Base-by-base conservation (phyloP, 1,140 invertebrate genomes). In the Drosophila ercepeae region DNA sequence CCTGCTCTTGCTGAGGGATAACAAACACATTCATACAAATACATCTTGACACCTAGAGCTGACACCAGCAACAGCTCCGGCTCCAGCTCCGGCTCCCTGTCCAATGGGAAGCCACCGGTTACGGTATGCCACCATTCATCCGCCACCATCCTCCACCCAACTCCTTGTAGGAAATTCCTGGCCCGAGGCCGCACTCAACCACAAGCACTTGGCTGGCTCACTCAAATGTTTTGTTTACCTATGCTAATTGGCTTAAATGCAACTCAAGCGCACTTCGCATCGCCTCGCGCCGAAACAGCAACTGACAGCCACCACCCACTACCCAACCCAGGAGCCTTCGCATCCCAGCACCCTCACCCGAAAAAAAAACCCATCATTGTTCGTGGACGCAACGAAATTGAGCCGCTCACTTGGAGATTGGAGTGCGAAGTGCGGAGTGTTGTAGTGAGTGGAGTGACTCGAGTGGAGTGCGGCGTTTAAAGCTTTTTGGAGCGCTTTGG, bases 201-300 rank as follows among this genome's bases (percentile, higher is more conserved):
- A 73, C 75, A 86, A 67, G 55, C 81, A 81, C 81, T 84, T 86
- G 81, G 68, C 77, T 61, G 77, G 82, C 82, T 86, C 82, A 82
- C 83, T 88, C 82, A 82, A 82, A 88, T 88, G 82, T 88, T 88
- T 86, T 88, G 82, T 88, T 88, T 88, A 88, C 82, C 82, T 88
- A 88, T 88, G 82, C 82, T 88, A 88, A 88, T 88, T 88, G 82
- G 82, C 83, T 88, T 88, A 82, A 88, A 88, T 88, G 82, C 82
- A 88, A 88, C 82, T 88, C 77, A 71, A 88, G 82, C 82, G 82
- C 81, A 82, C 81, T 86, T 86, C 68, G 78, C 68, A 61, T 68
- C 81, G 61, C 61, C 57, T 64, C 59, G 76, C 81, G 57, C 76
- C 72, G 61, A 79, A 86, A 72, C 71, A 78, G 57, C 68, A 39